These are phyloP conservation scores for Caracal caracal DNA, from an alignment of 2,113 vertebrate species.

Conservation along the genomic window DNA sequence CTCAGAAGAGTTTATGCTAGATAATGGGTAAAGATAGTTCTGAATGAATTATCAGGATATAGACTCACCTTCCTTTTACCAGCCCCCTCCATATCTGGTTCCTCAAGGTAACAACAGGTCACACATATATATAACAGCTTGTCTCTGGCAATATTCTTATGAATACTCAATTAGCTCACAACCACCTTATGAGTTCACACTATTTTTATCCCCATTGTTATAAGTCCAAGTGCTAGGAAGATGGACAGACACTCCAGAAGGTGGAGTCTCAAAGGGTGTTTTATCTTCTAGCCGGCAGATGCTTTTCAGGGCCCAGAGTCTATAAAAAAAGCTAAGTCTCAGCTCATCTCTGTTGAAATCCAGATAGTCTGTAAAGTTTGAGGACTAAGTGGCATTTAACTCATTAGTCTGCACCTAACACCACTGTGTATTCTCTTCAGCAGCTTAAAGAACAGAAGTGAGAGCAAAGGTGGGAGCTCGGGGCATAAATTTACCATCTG, in stretches of 20 bases:
- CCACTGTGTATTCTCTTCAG: slow-evolving; percentile 54
- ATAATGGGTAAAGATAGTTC: accelerated
- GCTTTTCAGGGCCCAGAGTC: background rate
- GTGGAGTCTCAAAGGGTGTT: background rate
- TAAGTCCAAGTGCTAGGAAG: background rate
- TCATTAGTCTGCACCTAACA: slow-evolving; percentile 67
- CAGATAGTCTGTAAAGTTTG: slow-evolving; percentile 49
- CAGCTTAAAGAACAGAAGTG: slow-evolving; percentile 74
- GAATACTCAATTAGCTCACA: background rate
- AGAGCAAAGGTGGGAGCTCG: slow-evolving; percentile 80
- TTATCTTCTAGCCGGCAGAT: background rate
- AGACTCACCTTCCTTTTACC: background rate
- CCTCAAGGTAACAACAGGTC: background rate
- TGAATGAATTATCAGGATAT: background rate
- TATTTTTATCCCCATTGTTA: background rate
- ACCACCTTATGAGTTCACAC: too few relatives aligned
- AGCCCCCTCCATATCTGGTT: background rate
- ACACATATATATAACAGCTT: background rate
- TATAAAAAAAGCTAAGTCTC: background rate
- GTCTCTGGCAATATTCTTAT: background rate
- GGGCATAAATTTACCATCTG: slow-evolving; percentile 84
- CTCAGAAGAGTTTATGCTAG: too few relatives aligned
- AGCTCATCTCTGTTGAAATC: slow-evolving; percentile 13
- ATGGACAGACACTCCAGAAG: background rate
- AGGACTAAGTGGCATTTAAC: slow-evolving; percentile 63